phyloP scores from a whole-genome alignment of 2,888 invertebrate species.

The Stenchaetothrips biformis region DNA sequence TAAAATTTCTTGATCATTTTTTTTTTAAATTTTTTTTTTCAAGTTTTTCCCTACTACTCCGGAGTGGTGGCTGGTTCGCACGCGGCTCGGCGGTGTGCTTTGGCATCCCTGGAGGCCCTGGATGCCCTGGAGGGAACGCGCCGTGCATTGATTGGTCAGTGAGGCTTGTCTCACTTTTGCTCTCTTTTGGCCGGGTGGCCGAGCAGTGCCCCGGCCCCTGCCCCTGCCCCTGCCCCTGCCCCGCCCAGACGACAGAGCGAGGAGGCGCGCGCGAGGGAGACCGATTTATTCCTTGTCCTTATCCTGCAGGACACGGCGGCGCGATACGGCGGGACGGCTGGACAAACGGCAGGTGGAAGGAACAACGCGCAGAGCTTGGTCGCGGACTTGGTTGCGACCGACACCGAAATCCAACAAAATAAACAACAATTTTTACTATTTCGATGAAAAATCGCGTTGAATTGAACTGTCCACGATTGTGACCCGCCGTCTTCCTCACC shows the following conservation, averaged over 20 bases:
- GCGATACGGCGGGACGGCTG: no score
- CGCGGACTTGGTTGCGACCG: no score
- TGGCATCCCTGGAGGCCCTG: background rate
- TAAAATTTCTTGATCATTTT: background rate
- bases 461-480: no score
- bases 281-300: no score
- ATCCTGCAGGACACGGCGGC: no score
- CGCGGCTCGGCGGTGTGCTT: background rate
- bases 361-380: no score
- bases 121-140: background rate
- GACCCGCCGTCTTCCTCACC: no score
- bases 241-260: background rate
- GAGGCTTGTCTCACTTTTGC: background rate
- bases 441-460: no score
- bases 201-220: background rate
- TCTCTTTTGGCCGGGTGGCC: background rate
- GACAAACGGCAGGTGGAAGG: no score
- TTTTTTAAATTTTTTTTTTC: background rate
- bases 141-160: background rate
- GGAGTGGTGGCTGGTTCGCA: no score
- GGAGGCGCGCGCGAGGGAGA: no score
- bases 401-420: background rate
- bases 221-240: background rate
- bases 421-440: background rate
- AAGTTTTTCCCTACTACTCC: background rate